Base-by-base conservation (phyloP, 64 coral and sea anemone genomes). In the Porites lutea region DNA sequence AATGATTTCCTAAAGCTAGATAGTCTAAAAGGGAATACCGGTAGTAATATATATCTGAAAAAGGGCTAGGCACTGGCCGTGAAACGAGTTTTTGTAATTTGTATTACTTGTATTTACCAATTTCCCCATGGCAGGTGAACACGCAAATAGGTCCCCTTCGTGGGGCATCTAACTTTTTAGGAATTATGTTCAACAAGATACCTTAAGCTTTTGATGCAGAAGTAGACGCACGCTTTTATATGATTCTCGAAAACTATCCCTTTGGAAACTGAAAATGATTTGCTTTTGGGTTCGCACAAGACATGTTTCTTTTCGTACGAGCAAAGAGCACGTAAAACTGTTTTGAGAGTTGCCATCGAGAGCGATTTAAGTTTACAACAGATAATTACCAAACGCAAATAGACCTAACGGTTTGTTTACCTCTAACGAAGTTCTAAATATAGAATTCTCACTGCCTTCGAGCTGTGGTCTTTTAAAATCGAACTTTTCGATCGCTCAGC, bases 161-260 rank as follows among this genome's bases (percentile, higher is more conserved):
- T n/a, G n/a, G n/a, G n/a, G n/a, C n/a, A n/a, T n/a, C n/a, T n/a
- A n/a, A n/a, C n/a, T n/a, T n/a, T n/a, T n/a, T n/a, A n/a, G n/a
- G n/a, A n/a, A n/a, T n/a, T n/a, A n/a, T n/a, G n/a, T n/a, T n/a
- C n/a, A n/a, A n/a, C n/a, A n/a, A n/a, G n/a, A n/a, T n/a, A n/a
- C n/a, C n/a, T n/a, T n/a, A n/a, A n/a, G n/a, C 73, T 75, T 75
- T 75, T 75, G 73, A 75, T 51, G 73, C 47, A 75, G 73, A 75
- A 75, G 46, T 75, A 75, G 73, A 51, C 73, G 73, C 73, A 75
- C 73, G 48, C 73, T 52, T 75, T 75, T 50, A 75, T 65, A 16
- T 65, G 62, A 65, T 65, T 65, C 62, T 65, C 62, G 73, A 75
- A 75, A 75, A 75, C 48, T 18, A 75, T 75, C 73, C 46, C 46